A percentile compares a stretch with the other conserved stretches of the same genome.
phyloP scores from a whole-genome alignment of 2,113 vertebrate genomes.

The Herpetotheres cachinnans region DNA sequence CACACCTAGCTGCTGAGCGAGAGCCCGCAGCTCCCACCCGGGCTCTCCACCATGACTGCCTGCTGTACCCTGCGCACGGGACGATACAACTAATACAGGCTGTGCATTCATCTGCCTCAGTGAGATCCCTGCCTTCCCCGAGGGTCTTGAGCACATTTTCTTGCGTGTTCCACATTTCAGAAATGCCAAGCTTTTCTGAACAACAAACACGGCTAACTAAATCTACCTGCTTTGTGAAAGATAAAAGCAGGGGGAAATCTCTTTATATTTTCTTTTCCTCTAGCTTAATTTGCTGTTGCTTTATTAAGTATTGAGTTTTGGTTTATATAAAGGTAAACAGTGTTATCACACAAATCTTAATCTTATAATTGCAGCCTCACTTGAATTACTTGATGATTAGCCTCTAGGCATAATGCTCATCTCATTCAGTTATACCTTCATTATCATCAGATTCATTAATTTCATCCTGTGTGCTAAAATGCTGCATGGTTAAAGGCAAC shows the following conservation, averaged over 20 bases:
- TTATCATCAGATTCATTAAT: slow-evolving; percentile 57
- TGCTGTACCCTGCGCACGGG: background rate
- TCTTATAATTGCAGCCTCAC: background rate
- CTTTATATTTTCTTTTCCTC: background rate
- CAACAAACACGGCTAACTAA: background rate
- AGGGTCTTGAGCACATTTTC: background rate
- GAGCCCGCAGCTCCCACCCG: background rate
- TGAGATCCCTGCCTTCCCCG: background rate
- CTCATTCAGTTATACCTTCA: slow-evolving; percentile 37
- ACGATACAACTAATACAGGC: background rate
- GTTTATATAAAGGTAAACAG: slow-evolving; percentile 29
- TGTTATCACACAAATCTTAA: slow-evolving; percentile 1
- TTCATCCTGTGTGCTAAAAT: background rate
- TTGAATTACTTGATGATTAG: slow-evolving; percentile 33
- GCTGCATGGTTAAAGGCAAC: background rate
- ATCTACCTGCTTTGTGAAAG: background rate
- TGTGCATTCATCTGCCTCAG: accelerated
- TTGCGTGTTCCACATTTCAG: background rate
- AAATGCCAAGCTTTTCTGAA: background rate
- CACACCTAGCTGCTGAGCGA: accelerated
- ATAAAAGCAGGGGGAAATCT: background rate
- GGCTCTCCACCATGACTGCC: background rate
- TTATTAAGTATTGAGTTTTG: slow-evolving; percentile 2
- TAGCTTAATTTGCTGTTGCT: background rate
- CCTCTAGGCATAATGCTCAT: background rate